phyloP scores from a whole-genome alignment of 2,113 vertebrate genomes.

The Copsychus sechellarum region DNA sequence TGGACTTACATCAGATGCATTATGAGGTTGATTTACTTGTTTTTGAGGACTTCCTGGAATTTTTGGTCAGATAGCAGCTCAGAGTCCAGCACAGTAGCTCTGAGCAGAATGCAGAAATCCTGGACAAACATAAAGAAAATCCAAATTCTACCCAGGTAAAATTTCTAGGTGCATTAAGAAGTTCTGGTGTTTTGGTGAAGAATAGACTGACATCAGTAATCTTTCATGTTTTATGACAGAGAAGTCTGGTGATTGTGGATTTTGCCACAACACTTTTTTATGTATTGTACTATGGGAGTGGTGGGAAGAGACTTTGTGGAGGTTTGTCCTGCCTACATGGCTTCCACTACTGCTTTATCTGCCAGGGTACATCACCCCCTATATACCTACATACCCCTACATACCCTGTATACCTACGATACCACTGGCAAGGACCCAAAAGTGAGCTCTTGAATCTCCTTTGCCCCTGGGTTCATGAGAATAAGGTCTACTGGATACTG shows the following conservation, averaged over 20 bases:
- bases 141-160: not conserved
- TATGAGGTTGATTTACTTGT: not conserved
- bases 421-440: not conserved
- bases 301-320: slow-evolving; percentile 76
- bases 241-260: slow-evolving; percentile 73
- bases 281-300: slow-evolving; percentile 71
- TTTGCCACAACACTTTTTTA: slow-evolving; percentile 77
- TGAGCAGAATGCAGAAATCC: not conserved
- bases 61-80: not conserved
- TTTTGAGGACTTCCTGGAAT: not conserved
- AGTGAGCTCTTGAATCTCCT: not conserved
- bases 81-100: not conserved
- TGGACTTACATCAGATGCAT: not conserved
- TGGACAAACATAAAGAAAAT: not conserved
- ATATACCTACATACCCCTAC: not conserved
- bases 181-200: not conserved
- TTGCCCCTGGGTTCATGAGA: not conserved
- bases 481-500: not conserved
- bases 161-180: not conserved
- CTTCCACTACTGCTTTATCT: slow-evolving; percentile 70
- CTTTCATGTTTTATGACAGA: slow-evolving; percentile 20
- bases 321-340: slow-evolving; percentile 79
- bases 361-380: not conserved
- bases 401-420: not conserved
- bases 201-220: not conserved